Conservation (phyloP, 2,797 vertebrate species). For the Diplodus sargus region DNA sequence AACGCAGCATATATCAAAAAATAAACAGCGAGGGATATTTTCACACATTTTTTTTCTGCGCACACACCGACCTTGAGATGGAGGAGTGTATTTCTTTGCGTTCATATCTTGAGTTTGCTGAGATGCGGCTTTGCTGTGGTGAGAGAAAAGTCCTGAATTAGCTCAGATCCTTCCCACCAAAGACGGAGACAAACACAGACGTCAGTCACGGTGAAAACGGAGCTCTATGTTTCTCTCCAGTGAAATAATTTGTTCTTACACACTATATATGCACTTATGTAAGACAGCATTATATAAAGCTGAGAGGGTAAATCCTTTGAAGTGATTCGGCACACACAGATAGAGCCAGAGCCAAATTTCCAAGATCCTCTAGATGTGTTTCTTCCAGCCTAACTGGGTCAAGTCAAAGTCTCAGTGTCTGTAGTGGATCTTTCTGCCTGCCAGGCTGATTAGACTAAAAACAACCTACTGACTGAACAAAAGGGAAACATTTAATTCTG, state of each 20-base stretch:
- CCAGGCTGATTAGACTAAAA: slow-evolving; percentile 31
- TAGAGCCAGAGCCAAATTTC: slow-evolving; percentile 38
- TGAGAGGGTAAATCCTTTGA: slow-evolving; percentile 44
- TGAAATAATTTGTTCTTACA: slow-evolving; percentile 27
- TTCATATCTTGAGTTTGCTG: slow-evolving; percentile 93
- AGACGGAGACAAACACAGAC: neutral
- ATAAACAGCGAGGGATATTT: neutral
- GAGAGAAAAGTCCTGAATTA: slow-evolving; percentile 27
- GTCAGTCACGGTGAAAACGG: slow-evolving; percentile 13
- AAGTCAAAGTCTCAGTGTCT: slow-evolving; percentile 34
- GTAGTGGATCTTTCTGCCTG: slow-evolving; percentile 13
- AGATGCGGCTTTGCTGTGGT: slow-evolving; percentile 93
- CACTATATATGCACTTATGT: slow-evolving; percentile 27
- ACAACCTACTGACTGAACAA: slow-evolving; percentile 20
- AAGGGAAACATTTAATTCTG: neutral
- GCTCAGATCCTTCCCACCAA: neutral
- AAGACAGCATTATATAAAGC: slow-evolving; percentile 30
- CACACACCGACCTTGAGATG: slow-evolving; percentile 91
- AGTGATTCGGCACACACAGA: slow-evolving; percentile 38
- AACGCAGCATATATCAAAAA: slow-evolving; percentile 8
- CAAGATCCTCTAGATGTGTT: slow-evolving; percentile 46
- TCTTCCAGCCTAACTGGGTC: slow-evolving; percentile 47
- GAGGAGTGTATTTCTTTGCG: slow-evolving; percentile 95
- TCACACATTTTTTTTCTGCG: neutral
- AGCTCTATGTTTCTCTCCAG: slow-evolving; percentile 8